Evolutionary conservation across 1,140 invertebrate species (phyloP).

Genomic region (Argopecten irradians): DNA sequence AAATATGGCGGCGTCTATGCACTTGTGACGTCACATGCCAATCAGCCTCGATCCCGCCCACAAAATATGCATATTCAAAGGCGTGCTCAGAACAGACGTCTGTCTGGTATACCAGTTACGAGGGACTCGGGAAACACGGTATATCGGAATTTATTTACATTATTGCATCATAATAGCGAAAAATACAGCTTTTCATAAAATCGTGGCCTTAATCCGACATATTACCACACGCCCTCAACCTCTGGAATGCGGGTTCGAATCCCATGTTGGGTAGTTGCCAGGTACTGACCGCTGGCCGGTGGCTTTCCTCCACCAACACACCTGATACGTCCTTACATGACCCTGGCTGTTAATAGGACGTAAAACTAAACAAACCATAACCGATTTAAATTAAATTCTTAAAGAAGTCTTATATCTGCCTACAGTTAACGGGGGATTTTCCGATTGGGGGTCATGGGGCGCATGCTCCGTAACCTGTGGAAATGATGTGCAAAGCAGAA

Average conservation of each 20-base stretch:
- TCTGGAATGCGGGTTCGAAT: too few species aligned
- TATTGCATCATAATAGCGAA: not conserved
- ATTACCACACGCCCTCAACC: too few species aligned
- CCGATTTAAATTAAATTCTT: too few species aligned
- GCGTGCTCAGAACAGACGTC: not conserved
- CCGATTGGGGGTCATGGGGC: too few species aligned
- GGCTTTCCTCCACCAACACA: too few species aligned
- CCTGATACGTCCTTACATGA: too few species aligned
- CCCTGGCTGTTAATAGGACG: too few species aligned
- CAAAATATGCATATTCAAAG: not conserved
- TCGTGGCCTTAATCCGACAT: not conserved
- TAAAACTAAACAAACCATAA: too few species aligned
- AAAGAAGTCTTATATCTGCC: too few species aligned
- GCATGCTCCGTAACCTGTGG: constrained; percentile 11
- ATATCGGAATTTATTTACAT: not conserved
- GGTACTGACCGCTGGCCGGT: too few species aligned
- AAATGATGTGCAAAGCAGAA: not conserved
- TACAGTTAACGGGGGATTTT: constrained; percentile 25
- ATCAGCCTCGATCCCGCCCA: not conserved
- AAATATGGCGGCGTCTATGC: not conserved
- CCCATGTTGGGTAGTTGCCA: too few species aligned
- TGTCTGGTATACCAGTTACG: not conserved
- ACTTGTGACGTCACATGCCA: not conserved
- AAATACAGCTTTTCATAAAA: not conserved
- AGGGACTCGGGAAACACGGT: not conserved